These are phyloP conservation scores for Leptopilina clavipes DNA, from an alignment of 1,140 invertebrate species.

Conservation along the genomic window DNA sequence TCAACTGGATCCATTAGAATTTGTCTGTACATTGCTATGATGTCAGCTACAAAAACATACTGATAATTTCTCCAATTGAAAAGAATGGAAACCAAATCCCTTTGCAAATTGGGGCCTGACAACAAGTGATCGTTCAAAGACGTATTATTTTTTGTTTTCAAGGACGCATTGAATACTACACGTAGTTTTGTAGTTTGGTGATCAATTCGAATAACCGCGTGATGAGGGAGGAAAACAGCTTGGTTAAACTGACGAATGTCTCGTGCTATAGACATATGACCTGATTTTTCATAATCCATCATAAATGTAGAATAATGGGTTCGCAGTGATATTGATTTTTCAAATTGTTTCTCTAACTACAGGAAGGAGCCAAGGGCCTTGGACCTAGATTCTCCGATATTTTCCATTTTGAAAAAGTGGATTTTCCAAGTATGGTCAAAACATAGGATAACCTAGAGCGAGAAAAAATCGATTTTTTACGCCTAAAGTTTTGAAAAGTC, in stretches of 20 bases:
- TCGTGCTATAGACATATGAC: constrained; percentile 50
- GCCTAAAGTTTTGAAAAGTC: no score
- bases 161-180: constrained; percentile 50
- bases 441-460: no score
- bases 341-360: no score
- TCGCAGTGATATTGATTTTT: constrained; percentile 23
- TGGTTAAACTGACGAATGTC: background rate
- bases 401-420: no score
- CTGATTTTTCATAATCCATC: constrained; percentile 48
- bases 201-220: constrained; percentile 40
- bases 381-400: background rate
- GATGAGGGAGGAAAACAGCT: constrained; percentile 45
- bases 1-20: background rate
- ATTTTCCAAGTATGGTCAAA: no score
- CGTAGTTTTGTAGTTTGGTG: constrained; percentile 45
- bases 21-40: constrained; percentile 23
- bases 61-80: constrained; percentile 30
- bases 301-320: constrained; percentile 53
- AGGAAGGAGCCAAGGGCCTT: no score
- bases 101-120: constrained; percentile 37
- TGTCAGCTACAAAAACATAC: constrained; percentile 39
- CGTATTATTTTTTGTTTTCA: background rate
- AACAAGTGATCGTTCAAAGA: constrained; percentile 40
- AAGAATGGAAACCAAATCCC: constrained; percentile 36
- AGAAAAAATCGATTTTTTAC: no score